Conservation (phyloP, 2,113 vertebrate genomes). For the Megaceryle torquata region DNA sequence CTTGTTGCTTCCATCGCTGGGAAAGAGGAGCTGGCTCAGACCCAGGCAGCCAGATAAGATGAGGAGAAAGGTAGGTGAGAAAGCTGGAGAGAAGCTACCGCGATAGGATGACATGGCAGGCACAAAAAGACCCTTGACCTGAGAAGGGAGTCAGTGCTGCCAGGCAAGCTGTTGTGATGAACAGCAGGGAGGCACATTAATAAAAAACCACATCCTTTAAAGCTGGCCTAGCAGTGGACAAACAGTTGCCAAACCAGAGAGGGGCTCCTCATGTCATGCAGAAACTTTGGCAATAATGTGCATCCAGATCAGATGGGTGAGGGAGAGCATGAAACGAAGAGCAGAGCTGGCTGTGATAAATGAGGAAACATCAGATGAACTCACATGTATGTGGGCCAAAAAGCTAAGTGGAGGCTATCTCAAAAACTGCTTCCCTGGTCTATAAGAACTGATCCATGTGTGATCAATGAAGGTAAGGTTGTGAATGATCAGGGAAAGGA, state of each 20-base stretch:
- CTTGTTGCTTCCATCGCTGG: not conserved
- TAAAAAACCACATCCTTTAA: not conserved
- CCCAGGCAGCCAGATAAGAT: not conserved
- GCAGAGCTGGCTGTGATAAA: not conserved
- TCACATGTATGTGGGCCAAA: rapidly evolving
- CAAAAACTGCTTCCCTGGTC: not conserved
- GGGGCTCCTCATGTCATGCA: not conserved
- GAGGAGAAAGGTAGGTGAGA: not conserved
- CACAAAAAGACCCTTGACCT: not conserved
- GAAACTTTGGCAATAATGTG: not conserved
- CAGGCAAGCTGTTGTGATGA: not conserved
- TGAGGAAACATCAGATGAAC: not conserved
- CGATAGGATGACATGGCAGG: not conserved
- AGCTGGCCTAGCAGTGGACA: not conserved
- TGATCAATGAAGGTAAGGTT: too few species aligned
- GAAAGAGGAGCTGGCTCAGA: not conserved
- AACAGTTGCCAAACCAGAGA: not conserved
- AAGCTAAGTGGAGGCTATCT: not conserved
- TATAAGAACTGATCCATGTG: not conserved
- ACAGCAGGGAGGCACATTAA: not conserved
- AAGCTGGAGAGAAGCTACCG: not conserved
- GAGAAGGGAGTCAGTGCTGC: not conserved
- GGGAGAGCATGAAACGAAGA: not conserved
- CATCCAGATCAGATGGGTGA: not conserved
- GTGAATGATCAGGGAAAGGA: not conserved